These are phyloP conservation scores for Cryptoblepharus egeriae DNA, from an alignment of 2,797 vertebrate species.

Conservation along the genomic window DNA sequence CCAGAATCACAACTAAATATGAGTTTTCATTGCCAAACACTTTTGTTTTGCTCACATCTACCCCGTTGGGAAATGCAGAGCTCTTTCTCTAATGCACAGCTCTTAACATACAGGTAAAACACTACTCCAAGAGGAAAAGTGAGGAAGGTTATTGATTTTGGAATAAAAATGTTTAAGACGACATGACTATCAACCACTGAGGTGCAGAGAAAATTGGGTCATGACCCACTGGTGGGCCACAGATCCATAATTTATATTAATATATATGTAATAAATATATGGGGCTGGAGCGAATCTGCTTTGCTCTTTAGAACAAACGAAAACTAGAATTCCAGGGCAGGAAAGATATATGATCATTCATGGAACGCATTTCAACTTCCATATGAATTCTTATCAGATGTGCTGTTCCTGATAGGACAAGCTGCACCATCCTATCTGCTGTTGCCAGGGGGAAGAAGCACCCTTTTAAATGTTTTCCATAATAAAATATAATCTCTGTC, in stretches of 20 bases:
- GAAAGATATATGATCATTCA: background rate
- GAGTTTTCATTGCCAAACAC: background rate
- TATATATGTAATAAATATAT: too few relatives aligned
- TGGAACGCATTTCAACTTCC: background rate
- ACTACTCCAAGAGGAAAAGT: background rate
- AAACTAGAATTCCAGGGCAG: background rate
- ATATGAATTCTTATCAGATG: background rate
- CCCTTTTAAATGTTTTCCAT: too few relatives aligned
- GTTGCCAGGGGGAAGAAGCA: too few relatives aligned
- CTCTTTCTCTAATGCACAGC: background rate
- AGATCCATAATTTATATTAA: too few relatives aligned
- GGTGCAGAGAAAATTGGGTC: background rate
- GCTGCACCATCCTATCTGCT: background rate
- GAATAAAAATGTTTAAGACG: background rate
- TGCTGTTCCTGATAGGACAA: background rate
- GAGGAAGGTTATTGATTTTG: slow-evolving; percentile 4
- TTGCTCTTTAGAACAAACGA: background rate
- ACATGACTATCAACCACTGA: background rate
- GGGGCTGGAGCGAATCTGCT: background rate
- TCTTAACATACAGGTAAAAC: slow-evolving; percentile 12
- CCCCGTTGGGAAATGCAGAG: background rate
- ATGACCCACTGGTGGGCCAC: too few relatives aligned
- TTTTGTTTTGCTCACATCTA: background rate
- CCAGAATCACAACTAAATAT: background rate
- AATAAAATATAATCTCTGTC: too few relatives aligned